These are phyloP conservation scores for Chironomus tepperi DNA, from an alignment of 1,140 invertebrate genomes.

Conservation along the genomic window DNA sequence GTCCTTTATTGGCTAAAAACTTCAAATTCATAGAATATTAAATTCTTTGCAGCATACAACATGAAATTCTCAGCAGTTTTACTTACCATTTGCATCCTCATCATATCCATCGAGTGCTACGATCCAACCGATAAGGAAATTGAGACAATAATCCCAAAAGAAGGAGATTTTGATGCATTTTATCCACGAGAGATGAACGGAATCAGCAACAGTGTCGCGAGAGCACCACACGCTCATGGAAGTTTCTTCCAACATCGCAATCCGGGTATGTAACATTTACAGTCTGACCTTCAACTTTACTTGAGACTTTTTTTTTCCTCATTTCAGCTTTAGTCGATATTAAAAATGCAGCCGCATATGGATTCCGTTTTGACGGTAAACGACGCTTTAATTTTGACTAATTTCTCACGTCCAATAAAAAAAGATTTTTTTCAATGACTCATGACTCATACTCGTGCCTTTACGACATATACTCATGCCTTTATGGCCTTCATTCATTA, in stretches of 20 bases:
- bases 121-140: slow-evolving; percentile 59
- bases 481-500: too few relatives aligned
- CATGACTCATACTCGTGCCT: too few relatives aligned
- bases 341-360: slow-evolving; percentile 72
- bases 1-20: too few relatives aligned
- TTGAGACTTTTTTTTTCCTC: background rate
- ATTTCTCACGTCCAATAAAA: slow-evolving; percentile 25
- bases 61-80: background rate
- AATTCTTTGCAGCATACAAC: background rate
- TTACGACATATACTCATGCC: too few relatives aligned
- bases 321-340: slow-evolving; percentile 58
- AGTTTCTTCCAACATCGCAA: slow-evolving; percentile 73
- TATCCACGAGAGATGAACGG: slow-evolving; percentile 60
- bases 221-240: slow-evolving; percentile 70
- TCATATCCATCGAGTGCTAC: slow-evolving; percentile 38
- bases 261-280: slow-evolving; percentile 39
- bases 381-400: slow-evolving; percentile 71
- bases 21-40: too few relatives aligned
- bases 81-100: background rate
- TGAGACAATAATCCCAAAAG: slow-evolving; percentile 54
- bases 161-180: slow-evolving; percentile 69
- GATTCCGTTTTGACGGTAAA: slow-evolving; percentile 72
- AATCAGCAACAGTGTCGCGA: slow-evolving; percentile 59
- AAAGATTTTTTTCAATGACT: too few relatives aligned
- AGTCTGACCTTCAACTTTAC: background rate